Base-by-base conservation (phyloP, 2,113 vertebrate species). In the Progne subis region DNA sequence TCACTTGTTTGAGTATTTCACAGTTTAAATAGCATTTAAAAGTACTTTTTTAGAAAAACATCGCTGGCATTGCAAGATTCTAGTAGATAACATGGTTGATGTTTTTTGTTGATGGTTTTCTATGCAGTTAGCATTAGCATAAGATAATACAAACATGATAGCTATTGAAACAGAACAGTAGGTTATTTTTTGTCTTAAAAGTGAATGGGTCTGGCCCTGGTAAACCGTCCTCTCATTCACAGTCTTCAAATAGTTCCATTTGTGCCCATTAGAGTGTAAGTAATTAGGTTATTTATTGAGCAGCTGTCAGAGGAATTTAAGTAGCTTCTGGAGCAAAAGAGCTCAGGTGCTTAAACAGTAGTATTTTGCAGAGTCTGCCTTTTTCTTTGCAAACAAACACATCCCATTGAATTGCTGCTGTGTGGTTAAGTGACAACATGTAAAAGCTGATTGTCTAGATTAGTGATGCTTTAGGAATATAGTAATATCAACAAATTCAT, bases 241-340 rank as follows among this genome's bases (percentile, higher is more conserved):
- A 65, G 21, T 79, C 88, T 84, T 94, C 59, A 88, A 61, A 83
- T 84, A 79, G 72, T 81, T 96, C 82, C 92, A 79, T 96, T 94
- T 88, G 46, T 88, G 77, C 77, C 76, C 82, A 44, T 75, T 61
- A 59, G 92, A 86, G 95, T 96, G 85, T 83, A 90, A 96, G n/a
- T 96, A 95, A 97, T 94, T 56, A 57, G 74, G 82, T 93, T 95
- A 97, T 97, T 96, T 96, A 87, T 93, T 97, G 94, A 96, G 72
- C 72, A 92, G 47, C 85, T 95, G 75, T 79, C 92, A 79, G 85
- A 90, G 69, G 76, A 90, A 76, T 94, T 71, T 78, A 88, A 95
- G 82, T 75, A 74, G 75, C 67, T 87, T 88, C 85, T 90, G 41
- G 53, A 63, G 37, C 44, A 84, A 76, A 90, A 64, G 23, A 43